Evolutionary conservation across 2,797 vertebrate species (phyloP).

Genomic region (Agapornis canus): DNA sequence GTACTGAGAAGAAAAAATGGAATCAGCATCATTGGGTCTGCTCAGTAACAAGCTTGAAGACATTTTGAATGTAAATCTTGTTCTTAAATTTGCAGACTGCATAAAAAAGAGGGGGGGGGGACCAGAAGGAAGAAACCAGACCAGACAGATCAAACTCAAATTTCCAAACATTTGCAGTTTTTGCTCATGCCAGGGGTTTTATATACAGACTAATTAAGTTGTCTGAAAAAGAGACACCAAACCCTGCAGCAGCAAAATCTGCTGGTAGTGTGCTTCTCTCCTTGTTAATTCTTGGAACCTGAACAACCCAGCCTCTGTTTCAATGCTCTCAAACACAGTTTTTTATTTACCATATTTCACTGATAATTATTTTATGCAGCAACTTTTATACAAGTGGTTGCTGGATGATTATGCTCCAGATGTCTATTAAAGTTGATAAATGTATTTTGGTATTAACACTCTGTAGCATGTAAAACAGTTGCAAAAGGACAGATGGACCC

Average conservation of each 20-base stretch:
- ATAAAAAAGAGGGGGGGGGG: neutral
- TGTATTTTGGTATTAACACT: slow-evolving; percentile 7
- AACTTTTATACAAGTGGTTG: slow-evolving; percentile 15
- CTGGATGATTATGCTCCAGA: slow-evolving; percentile 28
- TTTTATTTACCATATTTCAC: slow-evolving; percentile 30
- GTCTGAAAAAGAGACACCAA: neutral
- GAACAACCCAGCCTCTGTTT: neutral
- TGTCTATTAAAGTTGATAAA: slow-evolving; percentile 42
- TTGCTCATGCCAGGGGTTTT: neutral
- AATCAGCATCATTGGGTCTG: neutral
- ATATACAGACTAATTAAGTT: neutral
- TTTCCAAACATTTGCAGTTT: neutral
- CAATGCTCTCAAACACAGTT: neutral
- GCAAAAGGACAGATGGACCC: slow-evolving; percentile 52
- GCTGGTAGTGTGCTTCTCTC: neutral
- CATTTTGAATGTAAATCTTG: neutral
- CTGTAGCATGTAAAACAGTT: neutral
- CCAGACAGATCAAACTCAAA: neutral
- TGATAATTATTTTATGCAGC: slow-evolving; percentile 16
- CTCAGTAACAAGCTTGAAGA: neutral
- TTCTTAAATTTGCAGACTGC: neutral
- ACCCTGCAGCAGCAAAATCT: neutral
- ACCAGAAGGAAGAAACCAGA: neutral
- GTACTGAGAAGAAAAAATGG: neutral
- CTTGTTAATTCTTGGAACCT: neutral